Conservation (phyloP, 1,140 invertebrate genomes). For the Orchesella cincta region DNA sequence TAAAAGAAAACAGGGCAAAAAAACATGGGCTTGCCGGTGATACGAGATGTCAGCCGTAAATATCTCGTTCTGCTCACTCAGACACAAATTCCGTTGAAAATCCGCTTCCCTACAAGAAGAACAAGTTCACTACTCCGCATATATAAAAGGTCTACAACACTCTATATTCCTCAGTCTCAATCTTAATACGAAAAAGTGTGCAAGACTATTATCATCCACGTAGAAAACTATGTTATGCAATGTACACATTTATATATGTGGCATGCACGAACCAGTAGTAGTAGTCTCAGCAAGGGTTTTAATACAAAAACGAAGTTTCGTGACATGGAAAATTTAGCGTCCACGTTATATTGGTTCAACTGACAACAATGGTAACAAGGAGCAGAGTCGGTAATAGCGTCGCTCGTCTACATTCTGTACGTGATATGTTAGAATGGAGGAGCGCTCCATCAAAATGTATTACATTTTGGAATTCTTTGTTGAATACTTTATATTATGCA, state of each 20-base stretch:
- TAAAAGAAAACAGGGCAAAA: neutral
- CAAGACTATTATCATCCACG: too few species aligned
- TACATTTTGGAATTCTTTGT: neutral
- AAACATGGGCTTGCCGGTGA: slow-evolving; percentile 11
- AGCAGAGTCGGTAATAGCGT: neutral
- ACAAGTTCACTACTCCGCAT: neutral
- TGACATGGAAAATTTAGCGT: slow-evolving; percentile 20
- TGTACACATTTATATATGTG: too few species aligned
- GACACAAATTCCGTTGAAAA: neutral
- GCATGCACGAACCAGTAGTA: too few species aligned
- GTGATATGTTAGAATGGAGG: neutral
- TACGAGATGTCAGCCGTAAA: slow-evolving; percentile 25
- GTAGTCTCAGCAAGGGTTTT: too few species aligned
- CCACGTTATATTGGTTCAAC: slow-evolving; percentile 2
- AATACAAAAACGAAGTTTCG: slow-evolving; percentile 7
- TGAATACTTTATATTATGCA: neutral
- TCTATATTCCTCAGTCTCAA: too few species aligned
- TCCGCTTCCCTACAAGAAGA: slow-evolving; percentile 8
- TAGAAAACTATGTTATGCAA: too few species aligned
- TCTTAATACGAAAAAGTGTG: too few species aligned
- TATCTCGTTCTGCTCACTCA: neutral
- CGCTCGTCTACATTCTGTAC: neutral
- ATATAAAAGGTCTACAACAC: too few species aligned
- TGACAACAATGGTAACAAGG: slow-evolving; percentile 22
- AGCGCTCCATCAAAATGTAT: neutral